These are phyloP conservation scores for Colaptes auratus DNA, from an alignment of 2,113 vertebrate species.

Conservation along the genomic window DNA sequence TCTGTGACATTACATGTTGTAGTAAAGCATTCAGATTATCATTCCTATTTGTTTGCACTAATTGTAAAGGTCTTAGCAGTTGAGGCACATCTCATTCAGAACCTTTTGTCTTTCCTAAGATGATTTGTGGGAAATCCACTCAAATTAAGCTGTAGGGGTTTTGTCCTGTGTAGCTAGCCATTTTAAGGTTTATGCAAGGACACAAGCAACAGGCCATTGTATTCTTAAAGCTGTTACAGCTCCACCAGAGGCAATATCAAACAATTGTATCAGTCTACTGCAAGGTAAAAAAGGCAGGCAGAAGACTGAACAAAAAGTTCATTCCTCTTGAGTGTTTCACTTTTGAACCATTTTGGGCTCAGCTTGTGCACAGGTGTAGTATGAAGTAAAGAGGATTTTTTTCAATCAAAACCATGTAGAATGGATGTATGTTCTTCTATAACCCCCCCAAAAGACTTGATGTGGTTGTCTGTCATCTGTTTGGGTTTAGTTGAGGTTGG, in stretches of 20 bases:
- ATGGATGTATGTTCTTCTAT: not conserved
- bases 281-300: not conserved
- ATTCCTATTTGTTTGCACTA: not conserved
- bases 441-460: not conserved
- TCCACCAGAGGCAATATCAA: not conserved
- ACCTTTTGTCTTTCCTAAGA: not conserved
- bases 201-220: not conserved
- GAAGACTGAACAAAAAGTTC: not conserved
- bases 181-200: not conserved
- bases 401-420: not conserved
- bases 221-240: not conserved
- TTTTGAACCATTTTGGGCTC: not conserved
- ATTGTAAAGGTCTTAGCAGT: not conserved
- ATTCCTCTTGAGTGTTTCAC: not conserved
- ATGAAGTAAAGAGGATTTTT: not conserved
- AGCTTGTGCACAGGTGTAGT: not conserved
- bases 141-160: not conserved
- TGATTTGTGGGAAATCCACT: not conserved
- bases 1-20: not conserved
- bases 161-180: not conserved
- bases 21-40: not conserved
- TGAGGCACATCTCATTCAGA: not conserved
- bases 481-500: not conserved
- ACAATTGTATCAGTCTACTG: not conserved
- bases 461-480: not conserved